phyloP scores from a whole-genome alignment of 2,888 invertebrate species.

The Megalurothrips usitatus region DNA sequence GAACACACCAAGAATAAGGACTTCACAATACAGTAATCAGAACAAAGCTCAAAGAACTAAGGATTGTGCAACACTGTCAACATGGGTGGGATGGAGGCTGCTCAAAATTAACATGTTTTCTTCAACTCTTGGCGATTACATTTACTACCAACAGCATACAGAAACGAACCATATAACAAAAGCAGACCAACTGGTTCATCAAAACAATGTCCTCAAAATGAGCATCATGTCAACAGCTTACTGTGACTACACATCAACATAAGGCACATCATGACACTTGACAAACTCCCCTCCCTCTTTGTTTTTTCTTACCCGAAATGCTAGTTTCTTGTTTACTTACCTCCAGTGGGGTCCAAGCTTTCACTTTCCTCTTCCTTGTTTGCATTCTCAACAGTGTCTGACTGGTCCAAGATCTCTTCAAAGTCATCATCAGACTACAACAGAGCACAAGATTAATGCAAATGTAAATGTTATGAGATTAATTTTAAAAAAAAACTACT shows the following conservation, averaged over 20 bases:
- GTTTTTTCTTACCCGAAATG: too few species aligned
- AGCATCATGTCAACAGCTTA: background rate
- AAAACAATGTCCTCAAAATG: background rate
- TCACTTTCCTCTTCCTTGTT: background rate
- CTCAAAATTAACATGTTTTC: too few species aligned
- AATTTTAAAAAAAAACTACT: too few species aligned
- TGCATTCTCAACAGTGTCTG: background rate
- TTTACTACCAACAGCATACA: too few species aligned
- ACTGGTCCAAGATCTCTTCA: background rate
- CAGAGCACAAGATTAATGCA: background rate
- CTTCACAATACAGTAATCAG: background rate
- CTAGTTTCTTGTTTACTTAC: background rate
- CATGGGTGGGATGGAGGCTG: background rate
- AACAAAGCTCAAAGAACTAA: background rate
- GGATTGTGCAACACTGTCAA: background rate
- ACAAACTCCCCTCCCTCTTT: background rate
- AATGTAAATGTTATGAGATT: background rate
- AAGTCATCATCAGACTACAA: slow-evolving; percentile 18
- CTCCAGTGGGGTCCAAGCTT: background rate
- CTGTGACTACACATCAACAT: background rate
- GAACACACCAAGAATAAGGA: slow-evolving; percentile 32
- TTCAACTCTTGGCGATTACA: background rate
- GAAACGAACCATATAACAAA: background rate
- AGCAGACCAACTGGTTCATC: background rate
- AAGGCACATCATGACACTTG: background rate